Evolutionary conservation across 2,113 vertebrate species (phyloP).

Genomic region (Neolamprologus toae): DNA sequence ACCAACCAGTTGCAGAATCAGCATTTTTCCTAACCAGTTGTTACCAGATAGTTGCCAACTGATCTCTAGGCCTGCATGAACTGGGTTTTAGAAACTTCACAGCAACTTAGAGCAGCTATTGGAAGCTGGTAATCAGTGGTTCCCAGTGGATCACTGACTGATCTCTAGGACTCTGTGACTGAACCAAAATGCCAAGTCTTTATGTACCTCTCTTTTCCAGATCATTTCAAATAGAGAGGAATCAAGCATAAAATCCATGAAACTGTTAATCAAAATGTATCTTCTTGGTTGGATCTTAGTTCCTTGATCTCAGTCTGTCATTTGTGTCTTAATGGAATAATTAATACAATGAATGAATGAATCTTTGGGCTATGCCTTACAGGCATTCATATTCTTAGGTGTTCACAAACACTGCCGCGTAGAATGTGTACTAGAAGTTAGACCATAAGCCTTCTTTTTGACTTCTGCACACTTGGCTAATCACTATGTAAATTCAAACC

Average conservation of each 20-base stretch:
- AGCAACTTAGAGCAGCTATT: not conserved
- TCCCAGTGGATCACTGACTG: not conserved
- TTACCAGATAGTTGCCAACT: not conserved
- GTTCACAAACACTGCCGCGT: not conserved
- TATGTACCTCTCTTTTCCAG: not conserved
- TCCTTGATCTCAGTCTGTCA: not conserved
- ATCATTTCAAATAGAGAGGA: not conserved
- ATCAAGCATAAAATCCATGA: not conserved
- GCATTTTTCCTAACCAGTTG: not conserved
- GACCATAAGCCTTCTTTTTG: not conserved
- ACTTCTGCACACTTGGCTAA: not conserved
- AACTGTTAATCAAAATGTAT: not conserved
- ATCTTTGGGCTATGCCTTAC: not conserved
- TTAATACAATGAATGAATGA: not conserved
- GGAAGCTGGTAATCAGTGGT: not conserved
- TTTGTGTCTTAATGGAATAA: not conserved
- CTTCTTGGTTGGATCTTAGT: not conserved
- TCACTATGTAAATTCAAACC: not conserved
- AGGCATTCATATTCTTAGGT: not conserved
- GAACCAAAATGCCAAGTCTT: not conserved
- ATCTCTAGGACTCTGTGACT: not conserved
- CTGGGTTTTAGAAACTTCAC: not conserved
- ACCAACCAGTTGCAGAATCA: not conserved
- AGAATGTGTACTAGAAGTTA: not conserved
- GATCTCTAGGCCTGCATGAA: not conserved